A percentile compares a stretch with the other conserved stretches of the same genome.
phyloP scores from a whole-genome alignment of 2,797 vertebrate genomes.

The Eurystomus glaucurus region DNA sequence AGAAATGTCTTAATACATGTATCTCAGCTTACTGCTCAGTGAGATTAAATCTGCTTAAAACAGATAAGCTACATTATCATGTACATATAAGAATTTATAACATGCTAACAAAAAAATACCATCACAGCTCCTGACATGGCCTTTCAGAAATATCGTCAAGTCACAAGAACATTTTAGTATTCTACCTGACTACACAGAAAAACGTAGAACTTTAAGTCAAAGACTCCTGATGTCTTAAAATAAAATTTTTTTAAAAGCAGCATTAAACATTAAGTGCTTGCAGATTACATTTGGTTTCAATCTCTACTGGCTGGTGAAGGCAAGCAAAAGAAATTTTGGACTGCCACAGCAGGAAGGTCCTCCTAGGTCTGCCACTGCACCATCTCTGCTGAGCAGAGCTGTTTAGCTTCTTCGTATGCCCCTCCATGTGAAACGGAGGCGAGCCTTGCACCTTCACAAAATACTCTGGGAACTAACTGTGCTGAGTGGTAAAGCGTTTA shows the following conservation, averaged over 20 bases:
- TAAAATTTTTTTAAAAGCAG: background rate
- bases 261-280: rapidly evolving
- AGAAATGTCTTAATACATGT: background rate
- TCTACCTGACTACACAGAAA: background rate
- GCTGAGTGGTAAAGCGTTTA: background rate
- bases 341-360: background rate
- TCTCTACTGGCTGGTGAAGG: background rate
- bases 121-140: background rate
- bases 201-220: background rate
- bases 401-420: background rate
- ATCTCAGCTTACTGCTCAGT: background rate
- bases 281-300: background rate
- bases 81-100: background rate
- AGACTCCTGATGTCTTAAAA: background rate
- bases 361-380: background rate
- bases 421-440: background rate
- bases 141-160: background rate
- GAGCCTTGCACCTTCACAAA: background rate
- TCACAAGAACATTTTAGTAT: background rate
- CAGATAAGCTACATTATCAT: background rate
- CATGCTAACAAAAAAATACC: background rate
- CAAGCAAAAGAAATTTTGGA: background rate
- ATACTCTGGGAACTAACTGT: background rate
- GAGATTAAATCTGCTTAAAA: background rate
- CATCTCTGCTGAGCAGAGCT: background rate